A percentile compares a stretch with the other conserved stretches of the same genome.
Evolutionary conservation across 2,888 invertebrate genomes (phyloP).

Genomic region (Flexamia atlantica): DNA sequence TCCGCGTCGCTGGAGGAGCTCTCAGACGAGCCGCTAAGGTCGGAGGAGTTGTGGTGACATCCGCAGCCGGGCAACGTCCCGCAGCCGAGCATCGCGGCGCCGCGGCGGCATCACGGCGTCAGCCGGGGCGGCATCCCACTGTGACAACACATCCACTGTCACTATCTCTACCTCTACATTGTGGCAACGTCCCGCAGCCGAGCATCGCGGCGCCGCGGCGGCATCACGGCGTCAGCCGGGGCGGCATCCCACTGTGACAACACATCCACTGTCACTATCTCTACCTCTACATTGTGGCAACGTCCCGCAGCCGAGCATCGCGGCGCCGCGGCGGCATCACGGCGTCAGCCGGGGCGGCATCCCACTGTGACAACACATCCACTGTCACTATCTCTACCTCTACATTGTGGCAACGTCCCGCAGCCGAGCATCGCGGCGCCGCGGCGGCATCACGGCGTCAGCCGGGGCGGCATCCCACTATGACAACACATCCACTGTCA

Average conservation of each 20-base stretch:
- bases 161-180: no score
- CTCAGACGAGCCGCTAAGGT: conserved; percentile 55
- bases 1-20: conserved; percentile 48
- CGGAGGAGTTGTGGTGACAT: conserved; percentile 44
- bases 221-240: not conserved
- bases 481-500: no score
- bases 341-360: not conserved
- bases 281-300: no score
- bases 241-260: conserved; percentile 9
- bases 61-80: conserved; percentile 44
- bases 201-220: not conserved
- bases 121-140: not conserved
- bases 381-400: no score
- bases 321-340: not conserved
- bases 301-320: not conserved
- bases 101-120: not conserved
- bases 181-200: not conserved
- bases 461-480: not conserved
- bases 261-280: no score
- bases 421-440: conserved; percentile 7
- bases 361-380: no score
- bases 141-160: no score
- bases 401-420: not conserved
- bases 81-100: conserved; percentile 32
- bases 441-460: not conserved